Base-by-base conservation (phyloP, 1,140 invertebrate genomes). In the Pantala flavescens region DNA sequence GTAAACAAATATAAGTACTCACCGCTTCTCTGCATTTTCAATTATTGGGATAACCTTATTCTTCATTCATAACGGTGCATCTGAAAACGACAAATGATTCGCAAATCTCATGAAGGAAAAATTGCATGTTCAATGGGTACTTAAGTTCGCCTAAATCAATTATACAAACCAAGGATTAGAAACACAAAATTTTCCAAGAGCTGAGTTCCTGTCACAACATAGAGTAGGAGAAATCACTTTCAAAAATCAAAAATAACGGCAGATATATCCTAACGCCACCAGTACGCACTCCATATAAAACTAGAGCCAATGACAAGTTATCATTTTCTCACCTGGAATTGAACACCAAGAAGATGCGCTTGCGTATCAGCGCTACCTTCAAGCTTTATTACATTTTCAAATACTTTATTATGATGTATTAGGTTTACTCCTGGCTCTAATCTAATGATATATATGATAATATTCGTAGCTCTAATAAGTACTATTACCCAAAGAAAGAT, bases 11-110 rank as follows among this genome's bases (percentile, higher is more conserved):
- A 63, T 16, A 63, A 63, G 12, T 14, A 21, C 49, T 63, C 12
- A 63, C 49, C 49, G 49, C 49, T 63, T 63, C 49, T 63, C 49
- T 63, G 49, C 49, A 63, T 63, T 21, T 63, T 63, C 49, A 63
- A 63, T 7, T 63, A 19, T 5, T 63, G 49, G n/a, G 12, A 21
- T 3, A 63, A 3, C 3, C 49, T 19, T 5, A 21, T 7, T 7
- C 49, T 63, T 63, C 49, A 63, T 63, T 63, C 49, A 63, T 63
- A 63, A 63, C 49, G 49, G 49, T 63, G 49, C 49, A 63, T 63
- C 49, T 63, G 49, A 3, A 63, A 63, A 63, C n/a, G 49, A 63
- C 49, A 63, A 19, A 63, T 16, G 12, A 63, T 63, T 63, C 49
- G 49, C n/a, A 19, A 7, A 16, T 7, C 12, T 1, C 49, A 63